phyloP scores from a whole-genome alignment of 2,888 invertebrate genomes.

The Noctua pronuba region DNA sequence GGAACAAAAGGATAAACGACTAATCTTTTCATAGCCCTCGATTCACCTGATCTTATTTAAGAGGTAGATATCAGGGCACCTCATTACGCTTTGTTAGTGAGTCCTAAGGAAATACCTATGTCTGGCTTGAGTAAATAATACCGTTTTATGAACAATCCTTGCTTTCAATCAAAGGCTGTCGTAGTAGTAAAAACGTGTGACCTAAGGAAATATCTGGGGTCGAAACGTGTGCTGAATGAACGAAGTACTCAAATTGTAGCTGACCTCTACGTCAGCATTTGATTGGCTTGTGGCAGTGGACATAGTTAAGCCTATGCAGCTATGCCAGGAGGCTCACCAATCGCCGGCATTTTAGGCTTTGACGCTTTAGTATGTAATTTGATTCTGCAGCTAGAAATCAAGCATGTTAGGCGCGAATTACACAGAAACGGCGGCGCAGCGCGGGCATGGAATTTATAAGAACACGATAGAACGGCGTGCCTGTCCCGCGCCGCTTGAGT shows the following conservation, averaged over 20 bases:
- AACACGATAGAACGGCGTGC: too few species aligned
- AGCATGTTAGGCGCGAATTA: background rate
- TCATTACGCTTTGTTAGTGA: slow-evolving; percentile 30
- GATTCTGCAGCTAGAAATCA: background rate
- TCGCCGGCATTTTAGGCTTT: background rate
- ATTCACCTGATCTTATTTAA: slow-evolving; percentile 26
- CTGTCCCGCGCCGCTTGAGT: too few species aligned
- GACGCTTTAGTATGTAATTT: background rate
- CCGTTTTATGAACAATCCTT: background rate
- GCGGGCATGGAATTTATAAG: too few species aligned
- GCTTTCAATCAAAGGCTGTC: background rate
- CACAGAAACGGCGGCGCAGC: too few species aligned
- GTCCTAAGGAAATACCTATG: slow-evolving; percentile 11
- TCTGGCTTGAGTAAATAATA: slow-evolving; percentile 4
- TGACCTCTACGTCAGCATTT: background rate
- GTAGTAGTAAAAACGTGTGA: background rate
- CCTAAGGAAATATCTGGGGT: slow-evolving; percentile 1
- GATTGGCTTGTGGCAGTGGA: background rate
- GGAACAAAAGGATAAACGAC: slow-evolving; percentile 1
- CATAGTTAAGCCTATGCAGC: background rate
- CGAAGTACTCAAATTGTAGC: slow-evolving; percentile 7
- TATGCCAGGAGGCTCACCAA: background rate
- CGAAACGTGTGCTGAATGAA: slow-evolving; percentile 8
- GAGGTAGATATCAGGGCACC: slow-evolving; percentile 6
- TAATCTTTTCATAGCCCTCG: slow-evolving; percentile 11